These are phyloP conservation scores for Zele albiditarsus DNA, from an alignment of 2,888 invertebrate species.

Conservation along the genomic window DNA sequence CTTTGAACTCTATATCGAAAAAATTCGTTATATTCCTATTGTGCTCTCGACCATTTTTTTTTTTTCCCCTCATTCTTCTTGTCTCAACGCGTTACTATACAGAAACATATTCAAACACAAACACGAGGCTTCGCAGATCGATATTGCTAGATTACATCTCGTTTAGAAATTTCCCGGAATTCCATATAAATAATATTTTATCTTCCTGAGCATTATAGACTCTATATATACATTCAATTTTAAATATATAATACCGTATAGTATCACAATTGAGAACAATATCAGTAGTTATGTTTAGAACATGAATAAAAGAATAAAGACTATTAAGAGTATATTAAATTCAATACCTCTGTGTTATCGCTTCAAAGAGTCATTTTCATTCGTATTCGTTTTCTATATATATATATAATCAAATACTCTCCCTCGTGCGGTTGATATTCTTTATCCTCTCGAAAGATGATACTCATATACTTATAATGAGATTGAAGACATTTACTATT, in stretches of 20 bases:
- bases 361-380: neutral
- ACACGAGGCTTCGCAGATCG: neutral
- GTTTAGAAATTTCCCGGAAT: neutral
- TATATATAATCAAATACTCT: neutral
- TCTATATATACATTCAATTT: neutral
- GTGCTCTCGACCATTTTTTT: too few species aligned
- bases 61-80: too few species aligned
- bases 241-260: neutral
- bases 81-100: too few species aligned
- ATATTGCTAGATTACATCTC: neutral
- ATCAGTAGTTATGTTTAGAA: neutral
- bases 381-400: neutral
- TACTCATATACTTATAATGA: neutral
- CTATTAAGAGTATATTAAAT: neutral
- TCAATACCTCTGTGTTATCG: too few species aligned
- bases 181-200: neutral
- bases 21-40: too few species aligned
- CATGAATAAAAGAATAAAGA: neutral
- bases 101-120: too few species aligned
- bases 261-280: neutral
- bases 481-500: too few species aligned
- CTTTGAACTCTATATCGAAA: too few species aligned
- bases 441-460: neutral
- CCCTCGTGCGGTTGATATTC: neutral
- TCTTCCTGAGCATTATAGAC: neutral